Base-by-base conservation (phyloP, 2,113 vertebrate genomes). In the Plectropomus leopardus region DNA sequence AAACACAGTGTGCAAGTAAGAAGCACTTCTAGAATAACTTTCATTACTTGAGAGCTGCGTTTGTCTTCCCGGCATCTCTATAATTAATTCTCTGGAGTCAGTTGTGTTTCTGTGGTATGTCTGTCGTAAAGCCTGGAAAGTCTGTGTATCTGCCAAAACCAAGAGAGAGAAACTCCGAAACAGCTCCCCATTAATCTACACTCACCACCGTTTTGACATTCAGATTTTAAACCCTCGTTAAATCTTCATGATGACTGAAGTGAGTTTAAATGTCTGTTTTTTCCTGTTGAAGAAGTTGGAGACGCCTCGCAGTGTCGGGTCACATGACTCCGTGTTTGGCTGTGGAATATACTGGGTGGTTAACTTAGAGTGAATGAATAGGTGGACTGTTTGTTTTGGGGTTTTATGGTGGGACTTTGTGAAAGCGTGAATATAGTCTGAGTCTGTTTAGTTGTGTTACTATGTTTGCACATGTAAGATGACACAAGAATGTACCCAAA, bases 81-180 rank as follows among this genome's bases (percentile, higher is more conserved):
- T n/a, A n/a, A n/a, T n/a, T 30, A 0, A 47, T 30, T 48, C 34
- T 17, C 26, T 5, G 47, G n/a, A 14, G 3, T 26, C 47, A 45
- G 66, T 54, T 11, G 2, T n/a, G 55, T 73, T 5, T 77, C 23
- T 0, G 44, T 13, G 36, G 58, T 28, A 26, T 58, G 54, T 68
- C 21, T 48, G 69, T 44, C 30, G 34, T 36, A 45, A 67, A 82
- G 54, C 47, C 55, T 75, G 59, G 47, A 83, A 60, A 86, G 21
- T 64, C 16, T 2, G 26, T 61, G 47, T 1, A 4, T 68, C 45
- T 26, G 42, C 48, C 68, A 76, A 54, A 61, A 21, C 16, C 19
- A 0, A 44, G 7, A 42, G 0, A 0, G 16, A 13, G 13, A n/a
- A 61, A 32, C 8, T 53, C 34, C 2, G 4, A 59, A 55, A 15